phyloP scores from a whole-genome alignment of 2,113 vertebrate species.

The Noctilio leporinus region DNA sequence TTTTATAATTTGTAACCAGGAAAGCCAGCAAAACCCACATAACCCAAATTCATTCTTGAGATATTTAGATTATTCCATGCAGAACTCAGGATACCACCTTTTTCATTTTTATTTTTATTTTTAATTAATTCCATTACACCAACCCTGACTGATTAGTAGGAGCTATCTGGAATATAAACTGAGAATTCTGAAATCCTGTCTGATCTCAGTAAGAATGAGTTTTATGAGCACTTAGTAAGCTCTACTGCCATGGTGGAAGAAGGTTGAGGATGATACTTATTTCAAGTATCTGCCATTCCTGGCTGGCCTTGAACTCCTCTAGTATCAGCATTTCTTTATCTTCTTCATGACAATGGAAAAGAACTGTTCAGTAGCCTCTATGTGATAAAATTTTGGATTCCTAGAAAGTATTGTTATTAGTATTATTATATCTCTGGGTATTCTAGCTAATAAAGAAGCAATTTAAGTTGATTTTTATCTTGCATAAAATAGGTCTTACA shows the following conservation, averaged over 20 bases:
- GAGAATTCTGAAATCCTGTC: background rate
- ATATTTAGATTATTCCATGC: background rate
- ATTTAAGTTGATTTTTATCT: background rate
- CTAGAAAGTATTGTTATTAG: background rate
- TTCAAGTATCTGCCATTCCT: background rate
- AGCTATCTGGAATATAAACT: background rate
- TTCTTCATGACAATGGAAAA: background rate
- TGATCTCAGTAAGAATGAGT: background rate
- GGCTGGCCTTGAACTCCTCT: background rate
- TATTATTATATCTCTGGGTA: background rate
- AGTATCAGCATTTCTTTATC: background rate
- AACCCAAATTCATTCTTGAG: background rate
- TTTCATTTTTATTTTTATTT: background rate
- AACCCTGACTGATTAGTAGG: background rate
- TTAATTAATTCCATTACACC: background rate
- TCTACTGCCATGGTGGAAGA: background rate
- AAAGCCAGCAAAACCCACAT: background rate
- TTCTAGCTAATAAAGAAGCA: background rate
- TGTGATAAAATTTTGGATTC: background rate
- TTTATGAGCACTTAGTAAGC: background rate
- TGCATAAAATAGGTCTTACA: background rate
- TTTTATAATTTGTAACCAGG: constrained; percentile 22
- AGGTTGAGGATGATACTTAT: background rate
- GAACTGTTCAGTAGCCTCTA: background rate
- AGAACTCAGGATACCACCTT: background rate